A percentile compares a stretch with the other conserved stretches of the same genome.
Evolutionary conservation across 1,140 invertebrate genomes (phyloP).

Genomic region (Papilio glaucus): DNA sequence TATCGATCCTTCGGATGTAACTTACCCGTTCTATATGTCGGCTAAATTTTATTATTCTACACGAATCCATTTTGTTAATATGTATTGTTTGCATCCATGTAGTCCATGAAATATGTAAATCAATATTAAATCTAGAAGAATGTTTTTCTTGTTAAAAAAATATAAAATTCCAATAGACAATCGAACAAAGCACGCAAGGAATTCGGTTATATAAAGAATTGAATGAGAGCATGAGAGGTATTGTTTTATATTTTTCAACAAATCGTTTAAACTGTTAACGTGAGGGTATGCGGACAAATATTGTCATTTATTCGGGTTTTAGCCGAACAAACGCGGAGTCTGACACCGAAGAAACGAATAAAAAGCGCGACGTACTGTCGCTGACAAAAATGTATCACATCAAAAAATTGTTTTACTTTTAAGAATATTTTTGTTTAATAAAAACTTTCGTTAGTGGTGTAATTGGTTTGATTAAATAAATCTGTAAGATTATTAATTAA

Average conservation of each 20-base stretch:
- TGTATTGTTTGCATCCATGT: too few species aligned
- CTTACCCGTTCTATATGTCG: too few species aligned
- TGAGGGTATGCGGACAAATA: constrained; percentile 50
- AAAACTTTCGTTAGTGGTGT: constrained; percentile 3
- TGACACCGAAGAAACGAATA: constrained; percentile 63
- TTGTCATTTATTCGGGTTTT: constrained; percentile 54
- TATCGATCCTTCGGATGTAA: too few species aligned
- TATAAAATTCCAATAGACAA: not conserved
- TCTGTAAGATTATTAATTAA: not conserved
- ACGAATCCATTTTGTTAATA: too few species aligned
- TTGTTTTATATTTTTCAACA: constrained; percentile 39
- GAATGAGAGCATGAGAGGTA: constrained; percentile 3
- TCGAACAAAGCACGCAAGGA: not conserved
- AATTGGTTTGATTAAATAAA: not conserved
- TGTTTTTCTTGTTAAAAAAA: not conserved
- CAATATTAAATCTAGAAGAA: not conserved
- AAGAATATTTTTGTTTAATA: constrained; percentile 23
- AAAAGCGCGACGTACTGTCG: constrained; percentile 60
- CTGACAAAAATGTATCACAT: constrained; percentile 38
- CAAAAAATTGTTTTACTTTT: constrained; percentile 8
- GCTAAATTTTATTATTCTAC: too few species aligned
- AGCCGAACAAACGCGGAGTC: constrained; percentile 56
- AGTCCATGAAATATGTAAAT: too few species aligned
- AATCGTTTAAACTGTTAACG: constrained; percentile 46
- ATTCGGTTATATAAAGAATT: constrained; percentile 18